These are phyloP conservation scores for Microvelia longipes DNA, from an alignment of 1,140 invertebrate genomes.

Conservation along the genomic window DNA sequence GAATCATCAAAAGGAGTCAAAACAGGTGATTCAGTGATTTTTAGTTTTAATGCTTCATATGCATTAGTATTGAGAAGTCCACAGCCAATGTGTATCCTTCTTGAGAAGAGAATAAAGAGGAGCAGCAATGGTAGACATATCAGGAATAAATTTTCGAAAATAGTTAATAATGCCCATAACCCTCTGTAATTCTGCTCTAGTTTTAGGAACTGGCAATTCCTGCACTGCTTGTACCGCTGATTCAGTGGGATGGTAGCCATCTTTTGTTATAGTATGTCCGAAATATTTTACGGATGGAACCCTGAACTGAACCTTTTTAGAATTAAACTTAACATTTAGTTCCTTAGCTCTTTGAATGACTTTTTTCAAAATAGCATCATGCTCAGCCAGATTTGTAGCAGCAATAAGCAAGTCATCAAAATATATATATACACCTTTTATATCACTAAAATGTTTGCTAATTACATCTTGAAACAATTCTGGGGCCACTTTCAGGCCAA, in stretches of 20 bases:
- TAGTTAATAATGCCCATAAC: neutral
- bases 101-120: constrained; percentile 22
- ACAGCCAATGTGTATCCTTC: constrained; percentile 19
- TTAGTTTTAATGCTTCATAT: constrained; percentile 17
- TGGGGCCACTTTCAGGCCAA: constrained; percentile 25
- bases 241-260: neutral
- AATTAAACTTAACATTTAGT: constrained; percentile 24
- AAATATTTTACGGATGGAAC: constrained; percentile 24
- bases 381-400: constrained; percentile 19
- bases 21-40: constrained; percentile 13
- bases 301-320: constrained; percentile 24
- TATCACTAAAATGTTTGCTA: neutral
- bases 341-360: constrained; percentile 25
- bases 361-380: constrained; percentile 23
- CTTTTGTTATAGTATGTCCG: constrained; percentile 20
- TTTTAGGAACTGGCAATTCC: neutral
- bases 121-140: constrained; percentile 23
- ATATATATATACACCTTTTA: constrained; percentile 15
- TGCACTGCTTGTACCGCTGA: neutral
- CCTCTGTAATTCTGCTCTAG: neutral
- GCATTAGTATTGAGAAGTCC: constrained; percentile 17
- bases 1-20: constrained; percentile 23
- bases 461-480: constrained; percentile 23
- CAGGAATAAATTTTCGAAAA: constrained; percentile 22
- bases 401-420: neutral